Evolutionary conservation across 1,140 invertebrate species (phyloP).

Genomic region (Papilio polytes): DNA sequence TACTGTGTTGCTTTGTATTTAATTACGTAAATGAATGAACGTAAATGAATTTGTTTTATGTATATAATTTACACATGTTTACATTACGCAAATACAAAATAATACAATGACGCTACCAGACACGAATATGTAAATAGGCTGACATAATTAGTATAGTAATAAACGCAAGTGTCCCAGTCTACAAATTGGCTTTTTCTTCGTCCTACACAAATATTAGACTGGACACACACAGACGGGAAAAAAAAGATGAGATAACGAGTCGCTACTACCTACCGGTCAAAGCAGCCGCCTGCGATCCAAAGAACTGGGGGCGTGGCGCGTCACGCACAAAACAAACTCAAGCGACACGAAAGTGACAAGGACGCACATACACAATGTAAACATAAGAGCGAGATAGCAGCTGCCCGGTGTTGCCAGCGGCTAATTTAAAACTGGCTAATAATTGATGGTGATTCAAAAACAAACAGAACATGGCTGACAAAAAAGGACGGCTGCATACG

Average conservation of each 20-base stretch:
- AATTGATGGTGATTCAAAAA: conserved; percentile 81
- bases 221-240: conserved; percentile 68
- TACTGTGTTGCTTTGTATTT: not conserved
- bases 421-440: conserved; percentile 81
- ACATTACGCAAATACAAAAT: not conserved
- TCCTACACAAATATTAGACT: conserved; percentile 76
- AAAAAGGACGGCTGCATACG: conserved; percentile 74
- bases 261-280: conserved; percentile 74
- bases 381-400: conserved; percentile 54
- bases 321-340: conserved; percentile 81
- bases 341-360: conserved; percentile 64
- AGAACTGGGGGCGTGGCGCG: conserved; percentile 71
- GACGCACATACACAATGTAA: conserved; percentile 51
- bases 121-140: conserved; percentile 5
- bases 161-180: conserved; percentile 37
- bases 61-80: not conserved
- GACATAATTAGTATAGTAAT: conserved; percentile 41
- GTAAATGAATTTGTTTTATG: not conserved
- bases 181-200: conserved; percentile 69
- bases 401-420: conserved; percentile 63
- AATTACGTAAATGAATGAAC: not conserved
- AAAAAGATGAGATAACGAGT: conserved; percentile 76
- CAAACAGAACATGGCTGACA: conserved; percentile 80
- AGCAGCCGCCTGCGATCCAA: conserved; percentile 65
- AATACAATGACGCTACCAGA: not conserved